Evolutionary conservation across 2,888 invertebrate genomes (phyloP).

Genomic region (Argyresthia goedartella): DNA sequence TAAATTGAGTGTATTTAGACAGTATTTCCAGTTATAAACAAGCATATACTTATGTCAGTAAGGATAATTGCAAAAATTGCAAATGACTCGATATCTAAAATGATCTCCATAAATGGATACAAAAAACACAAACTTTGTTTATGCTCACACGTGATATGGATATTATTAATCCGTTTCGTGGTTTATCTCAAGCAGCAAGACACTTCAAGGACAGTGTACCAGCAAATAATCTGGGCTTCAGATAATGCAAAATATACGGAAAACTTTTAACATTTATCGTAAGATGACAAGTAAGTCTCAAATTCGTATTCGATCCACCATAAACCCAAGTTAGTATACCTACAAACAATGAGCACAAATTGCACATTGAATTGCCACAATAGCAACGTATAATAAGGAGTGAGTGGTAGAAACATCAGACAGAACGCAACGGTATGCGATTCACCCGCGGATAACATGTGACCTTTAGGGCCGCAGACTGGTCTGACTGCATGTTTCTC

Average conservation of each 20-base stretch:
- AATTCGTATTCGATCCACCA: too few relatives aligned
- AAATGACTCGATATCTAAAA: neutral
- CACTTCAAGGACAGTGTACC: constrained; percentile 31
- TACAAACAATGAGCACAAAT: too few relatives aligned
- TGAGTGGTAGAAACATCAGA: too few relatives aligned
- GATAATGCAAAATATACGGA: neutral
- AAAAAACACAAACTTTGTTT: neutral
- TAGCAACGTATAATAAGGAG: too few relatives aligned
- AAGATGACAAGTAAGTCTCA: too few relatives aligned
- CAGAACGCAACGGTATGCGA: constrained; percentile 25
- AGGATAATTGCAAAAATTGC: neutral
- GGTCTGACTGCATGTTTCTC: constrained; percentile 53
- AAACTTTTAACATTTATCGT: too few relatives aligned
- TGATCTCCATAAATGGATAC: neutral
- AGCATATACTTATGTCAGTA: neutral
- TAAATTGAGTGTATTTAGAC: too few relatives aligned
- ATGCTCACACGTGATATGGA: neutral
- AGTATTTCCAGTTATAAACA: neutral
- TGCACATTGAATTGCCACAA: too few relatives aligned
- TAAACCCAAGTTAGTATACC: too few relatives aligned
- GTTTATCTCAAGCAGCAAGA: constrained; percentile 17
- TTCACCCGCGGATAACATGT: constrained; percentile 48
- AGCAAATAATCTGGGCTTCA: constrained; percentile 22
- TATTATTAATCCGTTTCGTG: neutral
- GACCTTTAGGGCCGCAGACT: constrained; percentile 56